These are phyloP conservation scores for Physocephala rufipes DNA, from an alignment of 2,888 invertebrate genomes.

Conservation along the genomic window DNA sequence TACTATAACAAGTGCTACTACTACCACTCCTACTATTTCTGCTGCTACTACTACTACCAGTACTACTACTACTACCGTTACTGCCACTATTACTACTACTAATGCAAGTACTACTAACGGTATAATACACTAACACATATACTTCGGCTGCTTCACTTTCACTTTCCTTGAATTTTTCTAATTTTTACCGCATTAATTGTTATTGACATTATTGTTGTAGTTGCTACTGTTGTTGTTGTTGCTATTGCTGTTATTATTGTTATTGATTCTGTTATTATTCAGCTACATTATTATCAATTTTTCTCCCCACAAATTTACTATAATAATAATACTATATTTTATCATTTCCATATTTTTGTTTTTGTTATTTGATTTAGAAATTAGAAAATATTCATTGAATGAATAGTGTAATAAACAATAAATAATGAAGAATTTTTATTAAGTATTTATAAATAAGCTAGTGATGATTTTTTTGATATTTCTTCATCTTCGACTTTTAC, in stretches of 20 bases:
- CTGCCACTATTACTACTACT: too few relatives aligned
- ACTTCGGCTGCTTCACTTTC: constrained; percentile 24
- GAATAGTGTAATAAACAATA: too few relatives aligned
- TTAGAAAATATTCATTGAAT: too few relatives aligned
- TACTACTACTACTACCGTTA: too few relatives aligned
- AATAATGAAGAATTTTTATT: too few relatives aligned
- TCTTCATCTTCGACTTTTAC: too few relatives aligned
- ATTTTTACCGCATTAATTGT: constrained; percentile 16
- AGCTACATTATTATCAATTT: neutral
- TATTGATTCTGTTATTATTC: constrained; percentile 1
- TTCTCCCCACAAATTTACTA: neutral
- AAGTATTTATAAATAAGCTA: too few relatives aligned
- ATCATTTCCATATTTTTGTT: neutral
- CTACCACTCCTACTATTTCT: too few relatives aligned
- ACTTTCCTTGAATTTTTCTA: constrained; percentile 32
- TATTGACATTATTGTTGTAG: neutral
- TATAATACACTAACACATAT: neutral
- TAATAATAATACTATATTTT: neutral
- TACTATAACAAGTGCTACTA: too few relatives aligned
- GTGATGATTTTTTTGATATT: too few relatives aligned
- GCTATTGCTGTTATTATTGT: neutral
- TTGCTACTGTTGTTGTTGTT: constrained; percentile 5
- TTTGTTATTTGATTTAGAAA: neutral
- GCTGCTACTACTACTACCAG: too few relatives aligned
- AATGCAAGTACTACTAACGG: too few relatives aligned